Percentiles rank a stretch among this genome's conserved stretches.
phyloP scores from a whole-genome alignment of 1,140 invertebrate species.

The Sycophila sp. region DNA sequence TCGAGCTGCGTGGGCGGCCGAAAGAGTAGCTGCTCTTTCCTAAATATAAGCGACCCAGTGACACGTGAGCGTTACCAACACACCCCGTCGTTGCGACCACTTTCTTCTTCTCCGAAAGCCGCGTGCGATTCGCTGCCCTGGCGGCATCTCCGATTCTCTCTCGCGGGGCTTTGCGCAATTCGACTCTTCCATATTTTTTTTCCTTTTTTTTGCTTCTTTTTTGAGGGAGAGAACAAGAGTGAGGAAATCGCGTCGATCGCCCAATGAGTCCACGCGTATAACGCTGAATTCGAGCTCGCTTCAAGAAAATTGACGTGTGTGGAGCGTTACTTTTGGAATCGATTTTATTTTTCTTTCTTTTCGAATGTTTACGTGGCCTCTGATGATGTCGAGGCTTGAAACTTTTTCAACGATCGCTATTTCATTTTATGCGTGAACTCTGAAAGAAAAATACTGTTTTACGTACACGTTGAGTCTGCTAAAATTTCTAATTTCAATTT shows the following conservation, averaged over 20 bases:
- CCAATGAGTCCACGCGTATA: too few species aligned
- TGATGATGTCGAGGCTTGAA: neutral
- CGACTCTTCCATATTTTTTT: too few species aligned
- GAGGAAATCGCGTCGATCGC: too few species aligned
- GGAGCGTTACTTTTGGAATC: neutral
- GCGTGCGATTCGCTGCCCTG: too few species aligned
- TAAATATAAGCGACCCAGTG: slow-evolving; percentile 50
- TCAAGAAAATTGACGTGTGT: neutral
- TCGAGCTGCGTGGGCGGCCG: slow-evolving; percentile 23
- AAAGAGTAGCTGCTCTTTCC: slow-evolving; percentile 28
- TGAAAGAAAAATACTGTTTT: neutral
- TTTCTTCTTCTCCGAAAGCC: neutral
- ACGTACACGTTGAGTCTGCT: too few species aligned
- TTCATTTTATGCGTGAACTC: neutral
- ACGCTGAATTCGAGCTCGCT: too few species aligned
- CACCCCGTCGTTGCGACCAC: too few species aligned
- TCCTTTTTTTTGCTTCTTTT: too few species aligned
- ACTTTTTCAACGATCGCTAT: neutral
- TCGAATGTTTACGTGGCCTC: neutral
- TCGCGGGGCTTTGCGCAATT: too few species aligned
- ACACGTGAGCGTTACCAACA: slow-evolving; percentile 36
- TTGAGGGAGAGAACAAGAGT: too few species aligned
- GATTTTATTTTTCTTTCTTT: neutral
- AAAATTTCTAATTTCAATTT: too few species aligned
- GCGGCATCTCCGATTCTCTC: neutral